Evolutionary conservation across 1,140 invertebrate species (phyloP), one percentile per base, ranked within the genome.

Genomic region (Ceratina calcarata): DNA sequence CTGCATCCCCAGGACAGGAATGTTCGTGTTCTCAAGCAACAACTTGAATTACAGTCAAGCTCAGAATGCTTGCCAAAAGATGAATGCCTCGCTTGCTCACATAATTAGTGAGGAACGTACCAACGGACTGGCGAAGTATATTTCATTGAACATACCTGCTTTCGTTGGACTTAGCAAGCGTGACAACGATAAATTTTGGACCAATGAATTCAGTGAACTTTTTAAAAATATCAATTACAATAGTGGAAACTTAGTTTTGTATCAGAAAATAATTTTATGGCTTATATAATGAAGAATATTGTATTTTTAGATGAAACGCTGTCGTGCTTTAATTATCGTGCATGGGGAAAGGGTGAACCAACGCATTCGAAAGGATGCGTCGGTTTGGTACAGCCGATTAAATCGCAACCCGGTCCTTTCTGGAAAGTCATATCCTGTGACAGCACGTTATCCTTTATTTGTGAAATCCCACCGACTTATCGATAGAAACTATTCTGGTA

Each of bases 281-380:
- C n/a, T n/a, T 45, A 10, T 45, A 60, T 32, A 27, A 57, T 75
- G 8, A 37, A 27, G 12, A 10, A 3, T 6, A 4, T 80, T 15
- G 24, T 27, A 79, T 68, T 79, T 79, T 70, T 58, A 93, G 95
- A 93, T 53, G 92, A 94, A 71, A 84, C 90, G 6, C 70, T 96
- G 68, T 91, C 91, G 8, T 96, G 95, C 86, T 93, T 93, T 0
- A 91, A 93, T 8, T 95, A 94, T 83, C 91, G 95, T 49, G 95
- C 95, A 15, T 96, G 95, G 95, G 94, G 94, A 1, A 94, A 94
- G 6, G 94, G 94, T 0, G 93, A 96, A 83, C 95, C 95, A 0
- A 84, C 90, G 2, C 82, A 89, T 27, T 91, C 91, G 16, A 92
- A 93, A 69, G 93, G 94, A 57, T 96, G 95, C 76, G 94, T 94